Evolutionary conservation across 2,797 vertebrate genomes (phyloP), one percentile per base, ranked within the genome.

Genomic region (Yasuhikotakia modesta): DNA sequence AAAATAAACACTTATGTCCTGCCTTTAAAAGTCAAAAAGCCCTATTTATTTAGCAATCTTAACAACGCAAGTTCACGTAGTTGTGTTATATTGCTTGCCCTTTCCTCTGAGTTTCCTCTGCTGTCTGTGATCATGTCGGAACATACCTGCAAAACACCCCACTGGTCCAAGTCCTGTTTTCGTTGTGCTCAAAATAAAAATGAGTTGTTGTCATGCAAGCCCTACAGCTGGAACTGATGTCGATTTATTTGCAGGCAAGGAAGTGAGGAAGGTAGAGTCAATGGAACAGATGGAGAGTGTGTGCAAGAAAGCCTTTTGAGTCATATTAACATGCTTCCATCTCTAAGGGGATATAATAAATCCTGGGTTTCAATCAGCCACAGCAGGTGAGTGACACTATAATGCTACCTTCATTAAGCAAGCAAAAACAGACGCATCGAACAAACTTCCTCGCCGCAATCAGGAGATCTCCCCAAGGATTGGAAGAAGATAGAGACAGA

Each of bases 381-480:
- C 3, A 8, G 43, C 69, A 39, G 55, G 58, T 75, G 70, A 81
- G 35, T 78, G 82, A 83, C 79, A 78, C 66, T 22, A 67, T 83
- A 83, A 83, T 81, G 50, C 61, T 53, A n/a, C 66, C 58, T 81
- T 80, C 82, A 83, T 78, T 83, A 83, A 68, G 65, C 53, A 46
- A 48, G 22, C 57, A 66, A 63, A 60, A 79, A 58, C 58, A 76
- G 66, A 80, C 30, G 24, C 61, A 43, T 58, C n/a, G 13, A 76
- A 21, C 65, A 76, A 35, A 76, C 74, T 76, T 76, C 74, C 74
- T 68, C 19, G 0, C 24, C 3, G 27, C 45, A 77, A 77, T 77
- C 55, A 70, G 13, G 27, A 77, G 24, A 77, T n/a, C 48, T 77
- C 55, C 55, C 55, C 10, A 3, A 60, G 55, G 53, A 2, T 8